Conservation (phyloP, 37 sponge, comb jelly and placozoan species). For the Haliclona indistincta region DNA sequence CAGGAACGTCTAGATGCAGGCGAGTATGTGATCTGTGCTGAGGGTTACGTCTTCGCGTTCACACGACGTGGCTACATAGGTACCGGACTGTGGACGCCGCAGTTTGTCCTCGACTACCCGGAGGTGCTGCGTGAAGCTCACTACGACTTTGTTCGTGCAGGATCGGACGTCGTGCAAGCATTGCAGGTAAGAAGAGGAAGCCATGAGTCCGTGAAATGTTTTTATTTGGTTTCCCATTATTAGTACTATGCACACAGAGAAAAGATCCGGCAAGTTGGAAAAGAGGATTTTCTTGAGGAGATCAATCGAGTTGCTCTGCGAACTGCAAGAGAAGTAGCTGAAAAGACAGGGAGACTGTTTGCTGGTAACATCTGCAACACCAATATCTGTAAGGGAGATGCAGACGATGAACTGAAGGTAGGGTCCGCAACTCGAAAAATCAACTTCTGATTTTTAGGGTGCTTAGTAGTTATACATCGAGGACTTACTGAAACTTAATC, state of each 20-base stretch:
- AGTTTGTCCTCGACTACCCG: conserved; percentile 10
- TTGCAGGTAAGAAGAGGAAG: conserved; percentile 1
- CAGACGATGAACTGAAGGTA: neutral
- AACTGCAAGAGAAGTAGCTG: conserved; percentile 16
- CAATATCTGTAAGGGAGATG: neutral
- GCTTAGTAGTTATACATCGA: no score
- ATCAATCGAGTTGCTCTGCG: conserved; percentile 15
- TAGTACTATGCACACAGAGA: conserved; percentile 7
- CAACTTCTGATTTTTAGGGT: no score
- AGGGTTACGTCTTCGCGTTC: conserved; percentile 11
- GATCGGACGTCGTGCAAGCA: conserved; percentile 19
- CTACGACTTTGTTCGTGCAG: conserved; percentile 10
- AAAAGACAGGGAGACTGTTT: neutral
- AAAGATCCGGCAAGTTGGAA: conserved; percentile 14
- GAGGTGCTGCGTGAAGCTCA: neutral
- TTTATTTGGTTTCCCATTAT: neutral
- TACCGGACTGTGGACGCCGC: neutral
- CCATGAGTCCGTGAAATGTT: neutral
- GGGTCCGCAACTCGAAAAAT: no score
- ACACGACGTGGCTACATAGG: conserved; percentile 5
- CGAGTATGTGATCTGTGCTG: conserved; percentile 18
- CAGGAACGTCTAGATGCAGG: conserved; percentile 7
- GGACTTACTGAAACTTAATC: no score
- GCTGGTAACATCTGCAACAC: conserved; percentile 20
- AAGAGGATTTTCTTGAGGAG: conserved; percentile 26